phyloP scores from a whole-genome alignment of 2,797 vertebrate species.

The Telmatherina bonti region DNA sequence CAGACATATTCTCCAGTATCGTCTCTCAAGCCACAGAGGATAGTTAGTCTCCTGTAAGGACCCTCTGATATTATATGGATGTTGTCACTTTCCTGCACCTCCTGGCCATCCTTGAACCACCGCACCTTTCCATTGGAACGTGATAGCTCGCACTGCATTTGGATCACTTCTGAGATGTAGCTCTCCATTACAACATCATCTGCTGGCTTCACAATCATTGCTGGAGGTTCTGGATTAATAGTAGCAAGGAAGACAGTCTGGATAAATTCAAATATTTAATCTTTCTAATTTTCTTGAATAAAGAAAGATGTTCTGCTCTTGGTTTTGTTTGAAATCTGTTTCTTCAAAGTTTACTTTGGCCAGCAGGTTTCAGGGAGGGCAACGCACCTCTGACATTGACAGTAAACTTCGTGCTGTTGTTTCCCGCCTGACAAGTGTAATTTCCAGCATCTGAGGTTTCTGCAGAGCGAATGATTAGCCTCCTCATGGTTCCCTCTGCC shows the following conservation, averaged over 20 bases:
- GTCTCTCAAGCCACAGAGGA: conserved; percentile 71
- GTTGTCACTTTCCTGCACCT: conserved; percentile 73
- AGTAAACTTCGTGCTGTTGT: conserved; percentile 80
- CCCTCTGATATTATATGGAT: conserved; percentile 84
- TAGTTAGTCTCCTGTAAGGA: conserved; percentile 77
- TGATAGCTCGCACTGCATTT: conserved; percentile 90
- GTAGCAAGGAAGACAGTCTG: not conserved
- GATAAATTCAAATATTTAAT: not conserved
- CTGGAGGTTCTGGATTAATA: conserved; percentile 84
- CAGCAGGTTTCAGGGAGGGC: not conserved
- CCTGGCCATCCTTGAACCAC: conserved; percentile 92
- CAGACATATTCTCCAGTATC: conserved; percentile 92
- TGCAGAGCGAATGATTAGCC: conserved; percentile 85
- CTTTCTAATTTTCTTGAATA: too few relatives aligned
- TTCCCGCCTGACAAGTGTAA: conserved; percentile 84
- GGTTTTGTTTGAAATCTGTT: not conserved
- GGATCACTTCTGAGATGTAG: conserved; percentile 79
- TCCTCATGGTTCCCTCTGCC: conserved; percentile 81
- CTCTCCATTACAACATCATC: conserved; percentile 84
- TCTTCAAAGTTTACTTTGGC: not conserved
- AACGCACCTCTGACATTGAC: conserved; percentile 85
- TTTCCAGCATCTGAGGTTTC: conserved; percentile 79
- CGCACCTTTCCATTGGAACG: conserved; percentile 73
- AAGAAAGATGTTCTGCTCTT: too few relatives aligned
- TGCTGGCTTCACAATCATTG: conserved; percentile 87